phyloP scores from a whole-genome alignment of 1,140 invertebrate species.

The Bombus superbus region DNA sequence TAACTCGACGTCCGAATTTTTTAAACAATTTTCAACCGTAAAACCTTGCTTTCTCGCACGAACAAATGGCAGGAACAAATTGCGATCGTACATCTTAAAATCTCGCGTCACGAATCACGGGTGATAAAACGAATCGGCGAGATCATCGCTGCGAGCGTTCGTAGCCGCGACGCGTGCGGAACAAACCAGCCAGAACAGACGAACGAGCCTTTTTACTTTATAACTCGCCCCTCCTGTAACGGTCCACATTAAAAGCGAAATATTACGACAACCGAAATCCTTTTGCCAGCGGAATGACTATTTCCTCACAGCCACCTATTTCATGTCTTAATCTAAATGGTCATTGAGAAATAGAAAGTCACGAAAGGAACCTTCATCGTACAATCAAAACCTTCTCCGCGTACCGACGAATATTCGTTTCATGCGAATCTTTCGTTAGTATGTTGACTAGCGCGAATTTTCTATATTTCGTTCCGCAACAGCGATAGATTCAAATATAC shows the following conservation, averaged over 20 bases:
- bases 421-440: too few relatives aligned
- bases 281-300: neutral
- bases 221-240: conserved; percentile 9
- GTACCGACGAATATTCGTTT: neutral
- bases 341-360: neutral
- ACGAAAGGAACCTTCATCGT: too few relatives aligned
- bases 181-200: conserved; percentile 10
- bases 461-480: too few relatives aligned
- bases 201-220: conserved; percentile 42
- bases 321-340: conserved; percentile 26
- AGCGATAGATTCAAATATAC: too few relatives aligned
- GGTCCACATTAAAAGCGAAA: conserved; percentile 30
- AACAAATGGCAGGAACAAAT: conserved; percentile 32
- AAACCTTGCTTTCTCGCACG: neutral
- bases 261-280: conserved; percentile 39
- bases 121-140: conserved; percentile 53
- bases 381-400: too few relatives aligned
- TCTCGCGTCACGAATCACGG: conserved; percentile 28
- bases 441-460: too few relatives aligned
- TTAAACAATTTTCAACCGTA: neutral
- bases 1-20: neutral
- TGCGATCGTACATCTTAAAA: conserved; percentile 43
- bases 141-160: conserved; percentile 34
- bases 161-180: too few relatives aligned
- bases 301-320: neutral